phyloP scores from a whole-genome alignment of 2,888 invertebrate genomes.

The Tetheella fluctuosa region DNA sequence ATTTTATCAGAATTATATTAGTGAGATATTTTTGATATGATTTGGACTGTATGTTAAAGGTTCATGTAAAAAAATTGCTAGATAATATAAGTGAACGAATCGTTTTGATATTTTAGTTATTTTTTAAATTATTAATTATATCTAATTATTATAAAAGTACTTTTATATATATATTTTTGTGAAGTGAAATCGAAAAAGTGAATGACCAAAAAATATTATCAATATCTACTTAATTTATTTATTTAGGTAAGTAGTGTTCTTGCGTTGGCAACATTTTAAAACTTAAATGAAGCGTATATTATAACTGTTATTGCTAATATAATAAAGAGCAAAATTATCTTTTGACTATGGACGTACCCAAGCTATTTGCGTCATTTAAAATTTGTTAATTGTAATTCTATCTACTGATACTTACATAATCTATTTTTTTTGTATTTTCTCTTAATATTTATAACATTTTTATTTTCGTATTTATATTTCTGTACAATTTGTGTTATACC shows the following conservation, averaged over 20 bases:
- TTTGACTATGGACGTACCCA: constrained; percentile 9
- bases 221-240: too few species aligned
- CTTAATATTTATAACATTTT: constrained; percentile 8
- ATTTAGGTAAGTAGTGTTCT: not conserved
- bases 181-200: too few species aligned
- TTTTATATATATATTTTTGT: too few species aligned
- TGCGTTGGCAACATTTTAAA: not conserved
- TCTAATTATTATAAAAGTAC: too few species aligned
- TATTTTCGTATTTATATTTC: not conserved
- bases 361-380: constrained; percentile 1
- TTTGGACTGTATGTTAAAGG: not conserved
- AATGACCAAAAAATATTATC: too few species aligned
- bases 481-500: not conserved
- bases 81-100: too few species aligned
- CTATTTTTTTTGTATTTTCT: constrained; percentile 5
- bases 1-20: not conserved
- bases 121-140: too few species aligned
- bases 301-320: not conserved
- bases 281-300: constrained; percentile 8
- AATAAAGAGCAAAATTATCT: not conserved
- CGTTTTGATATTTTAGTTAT: too few species aligned
- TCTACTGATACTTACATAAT: constrained; percentile 11
- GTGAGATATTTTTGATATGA: not conserved
- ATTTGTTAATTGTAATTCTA: constrained; percentile 8
- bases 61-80: too few species aligned